phyloP scores from a whole-genome alignment of 2,113 vertebrate genomes.

The Salvator merianae region DNA sequence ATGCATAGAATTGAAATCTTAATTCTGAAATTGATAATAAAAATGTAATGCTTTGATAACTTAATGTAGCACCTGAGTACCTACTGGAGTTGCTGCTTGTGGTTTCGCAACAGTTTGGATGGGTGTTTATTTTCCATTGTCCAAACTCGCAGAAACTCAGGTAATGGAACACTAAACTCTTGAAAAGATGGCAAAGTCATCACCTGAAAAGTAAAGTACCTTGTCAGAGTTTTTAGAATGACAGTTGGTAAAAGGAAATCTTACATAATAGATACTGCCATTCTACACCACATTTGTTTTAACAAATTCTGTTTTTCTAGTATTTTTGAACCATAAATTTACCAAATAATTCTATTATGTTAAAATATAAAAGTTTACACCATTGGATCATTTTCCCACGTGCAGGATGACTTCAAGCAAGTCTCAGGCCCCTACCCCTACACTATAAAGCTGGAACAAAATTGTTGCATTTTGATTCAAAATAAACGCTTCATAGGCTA shows the following conservation, averaged over 20 bases:
- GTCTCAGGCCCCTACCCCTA: not conserved
- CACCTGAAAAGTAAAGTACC: constrained; percentile 66
- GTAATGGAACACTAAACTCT: constrained; percentile 70
- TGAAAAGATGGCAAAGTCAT: constrained; percentile 79
- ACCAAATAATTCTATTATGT: not conserved
- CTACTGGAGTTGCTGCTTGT: constrained; percentile 81
- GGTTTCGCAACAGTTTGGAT: constrained; percentile 77
- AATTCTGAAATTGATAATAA: not conserved
- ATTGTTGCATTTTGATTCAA: too few relatives aligned
- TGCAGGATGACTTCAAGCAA: not conserved
- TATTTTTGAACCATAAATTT: not conserved
- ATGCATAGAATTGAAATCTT: not conserved
- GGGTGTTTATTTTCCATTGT: constrained; percentile 78
- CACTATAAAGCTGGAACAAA: too few relatives aligned
- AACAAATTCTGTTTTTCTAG: not conserved
- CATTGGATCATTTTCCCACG: not conserved
- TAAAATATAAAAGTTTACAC: not conserved
- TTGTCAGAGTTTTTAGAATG: not conserved
- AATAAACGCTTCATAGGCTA: too few relatives aligned
- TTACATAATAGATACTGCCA: not conserved
- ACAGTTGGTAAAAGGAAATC: not conserved
- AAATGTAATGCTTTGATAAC: not conserved
- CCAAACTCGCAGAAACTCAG: constrained; percentile 87
- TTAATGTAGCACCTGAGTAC: not conserved
- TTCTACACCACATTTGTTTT: not conserved